Conservation (phyloP, 2,888 invertebrate species). For the Horisme vitalbata region DNA sequence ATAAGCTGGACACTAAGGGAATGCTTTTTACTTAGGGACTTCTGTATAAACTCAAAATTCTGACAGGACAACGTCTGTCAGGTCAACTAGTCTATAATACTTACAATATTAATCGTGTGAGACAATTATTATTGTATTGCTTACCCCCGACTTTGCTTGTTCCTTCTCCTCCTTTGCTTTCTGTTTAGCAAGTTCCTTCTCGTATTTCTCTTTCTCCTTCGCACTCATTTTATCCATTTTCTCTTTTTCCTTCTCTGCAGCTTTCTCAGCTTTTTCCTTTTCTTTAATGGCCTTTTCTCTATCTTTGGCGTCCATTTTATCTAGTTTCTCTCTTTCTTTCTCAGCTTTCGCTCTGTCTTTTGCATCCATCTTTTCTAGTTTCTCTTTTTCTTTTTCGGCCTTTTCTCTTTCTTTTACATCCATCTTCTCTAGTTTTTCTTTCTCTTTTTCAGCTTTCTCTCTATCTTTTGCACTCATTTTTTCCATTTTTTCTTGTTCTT, state of each 20-base stretch:
- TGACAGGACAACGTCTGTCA: too few species aligned
- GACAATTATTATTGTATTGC: too few species aligned
- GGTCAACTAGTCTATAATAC: too few species aligned
- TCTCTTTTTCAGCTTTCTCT: constrained; percentile 10
- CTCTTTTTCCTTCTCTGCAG: constrained; percentile 6
- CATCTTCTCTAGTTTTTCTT: constrained; percentile 18
- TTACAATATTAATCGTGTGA: too few species aligned
- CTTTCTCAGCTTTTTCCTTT: constrained; percentile 6
- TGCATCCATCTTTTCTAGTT: constrained; percentile 5
- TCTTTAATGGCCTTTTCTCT: constrained; percentile 13
- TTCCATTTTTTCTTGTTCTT: constrained; percentile 18
- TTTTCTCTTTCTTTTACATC: constrained; percentile 17
- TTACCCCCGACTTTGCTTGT: constrained; percentile 15
- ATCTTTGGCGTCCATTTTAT: not conserved
- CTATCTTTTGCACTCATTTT: constrained; percentile 11
- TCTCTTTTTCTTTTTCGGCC: constrained; percentile 1
- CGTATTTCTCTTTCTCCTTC: constrained; percentile 4
- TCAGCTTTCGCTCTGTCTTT: constrained; percentile 21
- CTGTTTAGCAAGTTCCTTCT: constrained; percentile 3
- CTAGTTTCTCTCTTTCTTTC: constrained; percentile 5
- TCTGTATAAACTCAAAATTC: too few species aligned
- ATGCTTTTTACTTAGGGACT: too few species aligned
- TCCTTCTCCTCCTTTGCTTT: not conserved
- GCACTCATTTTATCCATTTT: not conserved
- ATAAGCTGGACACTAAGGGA: too few species aligned